Base-by-base conservation (phyloP, 2,888 invertebrate genomes). In the Apotomis capreana region DNA sequence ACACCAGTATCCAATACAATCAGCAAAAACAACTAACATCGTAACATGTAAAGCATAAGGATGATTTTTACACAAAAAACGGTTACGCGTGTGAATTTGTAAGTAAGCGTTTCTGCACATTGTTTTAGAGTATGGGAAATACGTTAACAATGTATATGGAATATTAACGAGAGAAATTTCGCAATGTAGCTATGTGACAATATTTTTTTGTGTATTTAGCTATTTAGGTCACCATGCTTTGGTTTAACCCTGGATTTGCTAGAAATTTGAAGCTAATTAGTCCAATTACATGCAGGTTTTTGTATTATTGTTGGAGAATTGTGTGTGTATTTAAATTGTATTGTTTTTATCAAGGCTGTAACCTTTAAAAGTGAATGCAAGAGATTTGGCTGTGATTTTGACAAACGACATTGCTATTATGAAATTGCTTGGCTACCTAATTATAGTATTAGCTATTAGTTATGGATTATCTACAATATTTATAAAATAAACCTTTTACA, bases 51-150 rank as follows among this genome's bases (percentile, higher is more conserved):
- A 3, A 12, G 5, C 4, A 63, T 60, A 74, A 60, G 49, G 71
- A 37, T 63, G 67, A 61, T 13, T 51, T 71, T 68, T 36, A 26
- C 52, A 61, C n/a, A 63, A 65, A 69, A 72, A 63, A 15, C 36
- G 1, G 40, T 15, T 60, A 61, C 10, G 26, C 44, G 57, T 54
- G 62, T 26, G 70, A 61, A 58, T 40, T 37, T 49, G 15, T 74
- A 77, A 75, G 60, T 52, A 81, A 74, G 81, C 46, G 77, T 74
- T 78, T 74, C 68, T 55, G 65, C 70, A 81, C 79, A 82, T 81
- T 83, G 80, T 82, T 77, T 79, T 76, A 77, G 78, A 80, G 78
- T 81, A 81, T 85, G 82, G 78, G 83, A 84, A 82, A 78, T 72
- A 74, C 80, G 77, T 76, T 74, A 79, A 85, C 82, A 83, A 83